Percentiles rank a stretch among this genome's conserved stretches.
These are phyloP conservation scores for Phylloscopus trochiloides DNA, from an alignment of 2,113 vertebrate genomes.

Conservation along the genomic window DNA sequence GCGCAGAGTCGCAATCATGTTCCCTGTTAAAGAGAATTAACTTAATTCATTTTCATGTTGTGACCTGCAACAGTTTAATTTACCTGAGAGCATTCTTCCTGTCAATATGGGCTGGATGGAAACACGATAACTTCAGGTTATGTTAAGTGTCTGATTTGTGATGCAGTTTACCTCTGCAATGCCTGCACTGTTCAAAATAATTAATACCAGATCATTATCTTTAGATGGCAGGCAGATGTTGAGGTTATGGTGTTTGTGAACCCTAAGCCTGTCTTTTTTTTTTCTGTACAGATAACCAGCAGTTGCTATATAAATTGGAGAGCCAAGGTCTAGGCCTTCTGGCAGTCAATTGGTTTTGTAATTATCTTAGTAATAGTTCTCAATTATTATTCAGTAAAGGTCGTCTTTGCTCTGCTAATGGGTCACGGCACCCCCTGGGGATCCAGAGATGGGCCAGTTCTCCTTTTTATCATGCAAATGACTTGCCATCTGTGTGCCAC, in stretches of 20 bases:
- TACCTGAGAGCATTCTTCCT: not conserved
- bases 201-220: constrained; percentile 74
- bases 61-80: constrained; percentile 39
- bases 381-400: constrained; percentile 76
- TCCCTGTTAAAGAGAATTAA: constrained; percentile 31
- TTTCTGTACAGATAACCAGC: constrained; percentile 55
- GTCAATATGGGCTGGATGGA: constrained; percentile 3
- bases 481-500: constrained; percentile 66
- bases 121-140: constrained; percentile 40
- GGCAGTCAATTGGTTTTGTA: constrained; percentile 72
- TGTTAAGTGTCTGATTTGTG: constrained; percentile 54
- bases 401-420: constrained; percentile 57
- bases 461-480: constrained; percentile 71
- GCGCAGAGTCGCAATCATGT: not conserved
- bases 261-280: constrained; percentile 40
- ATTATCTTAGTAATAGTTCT: constrained; percentile 79
- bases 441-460: constrained; percentile 42
- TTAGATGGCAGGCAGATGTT: constrained; percentile 74
- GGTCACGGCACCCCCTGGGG: constrained; percentile 60
- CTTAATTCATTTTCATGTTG: constrained; percentile 19
- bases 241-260: constrained; percentile 71
- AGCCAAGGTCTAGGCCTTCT: constrained; percentile 68
- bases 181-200: constrained; percentile 67
- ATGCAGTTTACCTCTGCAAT: constrained; percentile 33
- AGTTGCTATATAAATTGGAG: constrained; percentile 66